These are phyloP conservation scores for Chironomus tepperi DNA, from an alignment of 1,140 invertebrate genomes.

Conservation along the genomic window DNA sequence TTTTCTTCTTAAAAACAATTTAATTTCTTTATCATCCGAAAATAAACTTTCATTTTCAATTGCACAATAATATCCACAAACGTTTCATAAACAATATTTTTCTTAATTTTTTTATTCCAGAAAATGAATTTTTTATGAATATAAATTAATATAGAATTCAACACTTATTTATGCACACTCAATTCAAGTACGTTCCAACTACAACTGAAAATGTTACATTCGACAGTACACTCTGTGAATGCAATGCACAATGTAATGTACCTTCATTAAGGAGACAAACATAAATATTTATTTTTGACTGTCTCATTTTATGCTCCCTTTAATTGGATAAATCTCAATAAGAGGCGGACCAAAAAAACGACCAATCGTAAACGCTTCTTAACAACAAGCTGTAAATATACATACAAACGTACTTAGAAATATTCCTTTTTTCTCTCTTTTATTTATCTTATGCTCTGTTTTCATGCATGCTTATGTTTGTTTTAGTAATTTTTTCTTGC, in stretches of 20 bases:
- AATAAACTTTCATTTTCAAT: no score
- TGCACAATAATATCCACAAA: no score
- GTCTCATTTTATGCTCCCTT: not conserved
- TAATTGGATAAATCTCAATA: not conserved
- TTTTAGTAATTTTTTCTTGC: slow-evolving; percentile 10
- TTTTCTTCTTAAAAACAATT: no score
- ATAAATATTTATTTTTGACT: slow-evolving; percentile 3
- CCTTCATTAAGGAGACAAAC: not conserved
- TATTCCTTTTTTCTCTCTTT: not conserved
- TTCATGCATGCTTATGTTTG: not conserved
- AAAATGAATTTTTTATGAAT: no score
- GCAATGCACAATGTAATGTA: slow-evolving; percentile 6
- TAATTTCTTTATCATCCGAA: no score
- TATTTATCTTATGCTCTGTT: not conserved
- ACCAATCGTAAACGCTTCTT: not conserved
- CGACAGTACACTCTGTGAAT: not conserved
- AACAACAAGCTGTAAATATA: not conserved
- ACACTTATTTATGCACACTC: no score
- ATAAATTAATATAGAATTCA: no score
- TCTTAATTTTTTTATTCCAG: no score
- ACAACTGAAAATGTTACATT: not conserved
- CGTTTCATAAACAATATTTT: no score
- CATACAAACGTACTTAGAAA: not conserved
- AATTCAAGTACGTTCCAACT: no score
- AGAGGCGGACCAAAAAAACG: not conserved